Evolutionary conservation across 2,888 invertebrate species (phyloP).

Genomic region (Nudaria mundana): DNA sequence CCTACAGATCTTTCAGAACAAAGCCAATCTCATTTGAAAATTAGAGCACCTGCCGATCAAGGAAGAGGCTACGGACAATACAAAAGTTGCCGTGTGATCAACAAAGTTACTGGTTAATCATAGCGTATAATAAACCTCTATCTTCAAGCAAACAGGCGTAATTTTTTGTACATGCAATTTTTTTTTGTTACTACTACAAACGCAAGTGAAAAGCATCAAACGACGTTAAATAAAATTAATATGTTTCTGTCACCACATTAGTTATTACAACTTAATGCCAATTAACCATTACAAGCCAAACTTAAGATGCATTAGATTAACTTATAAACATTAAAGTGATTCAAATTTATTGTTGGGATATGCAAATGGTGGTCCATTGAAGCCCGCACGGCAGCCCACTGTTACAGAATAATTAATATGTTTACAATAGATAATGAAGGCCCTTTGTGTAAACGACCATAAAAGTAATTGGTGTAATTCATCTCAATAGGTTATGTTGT

Average conservation of each 20-base stretch:
- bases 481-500: constrained; percentile 56
- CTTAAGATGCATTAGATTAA: constrained; percentile 38
- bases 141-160: too few relatives aligned
- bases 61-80: too few relatives aligned
- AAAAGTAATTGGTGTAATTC: constrained; percentile 69
- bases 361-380: constrained; percentile 42
- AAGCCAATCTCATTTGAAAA: too few relatives aligned
- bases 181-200: too few relatives aligned
- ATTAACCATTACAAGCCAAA: too few relatives aligned
- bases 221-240: constrained; percentile 1
- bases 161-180: too few relatives aligned
- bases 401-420: constrained; percentile 53
- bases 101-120: too few relatives aligned
- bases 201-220: too few relatives aligned
- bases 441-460: constrained; percentile 51
- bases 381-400: constrained; percentile 42
- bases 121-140: too few relatives aligned
- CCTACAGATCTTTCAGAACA: too few relatives aligned
- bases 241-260: constrained; percentile 5
- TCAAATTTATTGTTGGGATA: constrained; percentile 40
- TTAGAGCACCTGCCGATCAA: too few relatives aligned
- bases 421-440: constrained; percentile 56
- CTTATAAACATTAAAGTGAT: constrained; percentile 34
- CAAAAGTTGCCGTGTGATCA: too few relatives aligned
- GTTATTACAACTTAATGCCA: background rate